Base-by-base conservation (phyloP, 2,888 invertebrate genomes). In the Altica lythri region DNA sequence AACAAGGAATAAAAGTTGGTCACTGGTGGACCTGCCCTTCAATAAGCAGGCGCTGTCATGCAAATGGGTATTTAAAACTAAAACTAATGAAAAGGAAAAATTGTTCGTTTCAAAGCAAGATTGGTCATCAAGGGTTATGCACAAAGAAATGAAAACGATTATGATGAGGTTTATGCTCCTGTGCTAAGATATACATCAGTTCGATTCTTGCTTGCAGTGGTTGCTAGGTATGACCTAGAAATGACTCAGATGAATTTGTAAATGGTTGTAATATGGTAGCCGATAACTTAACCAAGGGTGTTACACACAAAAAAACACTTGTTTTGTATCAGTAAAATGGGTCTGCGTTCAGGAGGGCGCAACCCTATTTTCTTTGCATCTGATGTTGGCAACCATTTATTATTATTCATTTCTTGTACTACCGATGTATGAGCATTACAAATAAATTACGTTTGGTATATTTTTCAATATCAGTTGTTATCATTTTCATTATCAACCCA, bases 101-200 rank as follows among this genome's bases (percentile, higher is more conserved):
- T 50, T 10, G 16, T 12, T 10, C 13, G 42, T 13, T 50, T 42
- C n/a, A 42, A 50, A 17, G 50, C 50, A 30, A 40, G 40, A 10
- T 12, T 50, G n/a, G 27, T 29, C 42, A 42, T 18, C 1, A 30
- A 34, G 8, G 42, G 50, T 3, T 48, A 13, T 16, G 38, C 25
- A 22, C 48, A 48, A 38, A 29, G 16, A 29, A 6, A 37, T 13
- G 48, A 38, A 1, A 38, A 22, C n/a, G 48, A 49, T 27, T 42
- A 29, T 10, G 9, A 29, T n/a, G 51, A 44, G 10, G 25, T 35
- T 25, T 51, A 22, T 22, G 17, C 51, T 4, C 51, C 44, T 9
- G 45, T 45, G 2, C 32, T 27, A 9, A 32, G 51, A 27, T 51
- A 35, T 25, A 45, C 44, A 25, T 45, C 51, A 6, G 45, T 51